Evolutionary conservation across 2,113 vertebrate species (phyloP).

Genomic region (Trematomus loennbergii): DNA sequence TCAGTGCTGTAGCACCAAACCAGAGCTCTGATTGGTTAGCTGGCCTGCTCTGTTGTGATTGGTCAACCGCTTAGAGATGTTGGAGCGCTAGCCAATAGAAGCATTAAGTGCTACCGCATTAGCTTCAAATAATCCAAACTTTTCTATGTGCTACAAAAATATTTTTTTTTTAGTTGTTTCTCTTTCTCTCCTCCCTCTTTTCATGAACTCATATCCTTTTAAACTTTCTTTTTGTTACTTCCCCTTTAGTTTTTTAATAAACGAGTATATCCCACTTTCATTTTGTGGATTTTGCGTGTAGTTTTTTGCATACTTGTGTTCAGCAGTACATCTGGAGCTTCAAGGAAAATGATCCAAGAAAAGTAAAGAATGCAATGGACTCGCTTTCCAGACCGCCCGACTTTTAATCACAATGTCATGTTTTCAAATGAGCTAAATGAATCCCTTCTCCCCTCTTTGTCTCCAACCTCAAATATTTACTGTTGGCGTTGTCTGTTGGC

Average conservation of each 20-base stretch:
- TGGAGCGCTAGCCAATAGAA: too few relatives aligned
- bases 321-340: constrained; percentile 33
- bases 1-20: too few relatives aligned
- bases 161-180: not conserved
- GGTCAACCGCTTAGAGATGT: too few relatives aligned
- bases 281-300: constrained; percentile 8
- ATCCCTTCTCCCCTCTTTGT: constrained; percentile 81
- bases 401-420: constrained; percentile 81
- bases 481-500: constrained; percentile 79
- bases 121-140: too few relatives aligned
- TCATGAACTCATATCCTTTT: not conserved
- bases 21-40: too few relatives aligned
- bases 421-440: constrained; percentile 81
- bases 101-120: too few relatives aligned
- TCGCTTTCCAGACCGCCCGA: constrained; percentile 46
- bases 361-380: constrained; percentile 38
- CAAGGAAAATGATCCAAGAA: constrained; percentile 6
- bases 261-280: not conserved
- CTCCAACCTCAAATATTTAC: constrained; percentile 84
- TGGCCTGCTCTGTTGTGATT: too few relatives aligned
- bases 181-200: constrained; percentile 18
- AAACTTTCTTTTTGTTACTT: not conserved
- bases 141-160: too few relatives aligned
- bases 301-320: constrained; percentile 4
- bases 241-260: not conserved